These are phyloP conservation scores for Drosophila buzzatii DNA, from an alignment of 2,888 invertebrate species.

Conservation along the genomic window DNA sequence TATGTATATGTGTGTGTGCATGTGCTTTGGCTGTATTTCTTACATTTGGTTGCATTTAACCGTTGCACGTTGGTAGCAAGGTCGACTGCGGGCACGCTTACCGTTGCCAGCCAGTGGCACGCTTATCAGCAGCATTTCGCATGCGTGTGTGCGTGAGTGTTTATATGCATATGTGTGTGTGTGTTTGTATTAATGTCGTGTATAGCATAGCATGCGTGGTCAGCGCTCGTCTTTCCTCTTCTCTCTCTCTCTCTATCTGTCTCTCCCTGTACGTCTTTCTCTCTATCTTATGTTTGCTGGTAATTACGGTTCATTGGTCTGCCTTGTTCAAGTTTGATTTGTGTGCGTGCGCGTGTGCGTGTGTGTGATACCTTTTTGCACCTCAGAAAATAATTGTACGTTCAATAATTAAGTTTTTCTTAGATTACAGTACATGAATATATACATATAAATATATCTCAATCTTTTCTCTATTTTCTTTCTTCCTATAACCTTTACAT, in stretches of 20 bases:
- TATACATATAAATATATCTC: slow-evolving; percentile 15
- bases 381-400: slow-evolving; percentile 19
- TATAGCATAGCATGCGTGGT: slow-evolving; percentile 20
- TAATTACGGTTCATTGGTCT: slow-evolving; percentile 48
- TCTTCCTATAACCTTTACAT: slow-evolving; percentile 53
- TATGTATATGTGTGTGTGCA: neutral
- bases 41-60: slow-evolving; percentile 40
- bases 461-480: slow-evolving; percentile 47
- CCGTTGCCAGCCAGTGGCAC: slow-evolving; percentile 31
- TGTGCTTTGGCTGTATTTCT: neutral
- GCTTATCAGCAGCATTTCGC: slow-evolving; percentile 45
- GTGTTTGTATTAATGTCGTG: slow-evolving; percentile 8
- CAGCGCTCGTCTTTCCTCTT: slow-evolving; percentile 14
- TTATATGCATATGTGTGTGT: neutral
- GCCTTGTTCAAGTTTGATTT: slow-evolving; percentile 11
- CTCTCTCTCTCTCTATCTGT: neutral
- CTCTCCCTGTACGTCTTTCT: neutral
- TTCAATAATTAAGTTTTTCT: slow-evolving; percentile 30
- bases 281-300: neutral
- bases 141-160: slow-evolving; percentile 10
- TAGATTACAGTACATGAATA: slow-evolving; percentile 10
- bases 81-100: slow-evolving; percentile 47
- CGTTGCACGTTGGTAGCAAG: slow-evolving; percentile 50
- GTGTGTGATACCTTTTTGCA: slow-evolving; percentile 23
- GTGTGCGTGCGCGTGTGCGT: neutral